phyloP scores from a whole-genome alignment of 2,888 invertebrate genomes.

The Anthoptus insignis region DNA sequence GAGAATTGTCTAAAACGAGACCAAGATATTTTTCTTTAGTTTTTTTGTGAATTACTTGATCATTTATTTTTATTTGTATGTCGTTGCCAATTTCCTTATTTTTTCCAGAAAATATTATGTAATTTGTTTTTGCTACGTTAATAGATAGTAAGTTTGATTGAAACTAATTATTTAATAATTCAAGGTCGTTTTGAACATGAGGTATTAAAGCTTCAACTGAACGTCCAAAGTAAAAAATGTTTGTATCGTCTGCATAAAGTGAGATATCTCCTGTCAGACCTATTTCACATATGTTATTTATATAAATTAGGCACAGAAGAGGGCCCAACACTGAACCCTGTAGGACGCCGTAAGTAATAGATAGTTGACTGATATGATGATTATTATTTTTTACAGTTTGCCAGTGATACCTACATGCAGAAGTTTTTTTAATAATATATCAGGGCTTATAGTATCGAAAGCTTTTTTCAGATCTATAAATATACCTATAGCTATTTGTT shows the following conservation, averaged over 20 bases:
- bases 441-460: constrained; percentile 39
- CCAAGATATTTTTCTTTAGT: constrained; percentile 46
- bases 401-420: constrained; percentile 25
- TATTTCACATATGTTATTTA: constrained; percentile 12
- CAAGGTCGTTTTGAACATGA: constrained; percentile 41
- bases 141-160: background rate
- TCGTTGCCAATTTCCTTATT: background rate
- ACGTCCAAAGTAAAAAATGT: constrained; percentile 6
- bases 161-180: constrained; percentile 20
- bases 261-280: constrained; percentile 15
- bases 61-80: constrained; percentile 9
- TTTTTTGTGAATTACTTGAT: constrained; percentile 8
- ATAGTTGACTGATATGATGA: constrained; percentile 3
- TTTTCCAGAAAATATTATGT: background rate
- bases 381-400: constrained; percentile 39
- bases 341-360: constrained; percentile 33
- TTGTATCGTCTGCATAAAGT: background rate
- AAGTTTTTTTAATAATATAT: constrained; percentile 28
- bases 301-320: constrained; percentile 31
- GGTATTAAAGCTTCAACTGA: constrained; percentile 21
- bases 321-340: constrained; percentile 40
- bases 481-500: constrained; percentile 38
- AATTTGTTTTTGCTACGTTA: background rate
- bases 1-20: constrained; percentile 37
- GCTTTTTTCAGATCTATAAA: constrained; percentile 44